A percentile compares a stretch with the other conserved stretches of the same genome.
phyloP scores from a whole-genome alignment of 1,140 invertebrate species.

The Eumaeus atala region DNA sequence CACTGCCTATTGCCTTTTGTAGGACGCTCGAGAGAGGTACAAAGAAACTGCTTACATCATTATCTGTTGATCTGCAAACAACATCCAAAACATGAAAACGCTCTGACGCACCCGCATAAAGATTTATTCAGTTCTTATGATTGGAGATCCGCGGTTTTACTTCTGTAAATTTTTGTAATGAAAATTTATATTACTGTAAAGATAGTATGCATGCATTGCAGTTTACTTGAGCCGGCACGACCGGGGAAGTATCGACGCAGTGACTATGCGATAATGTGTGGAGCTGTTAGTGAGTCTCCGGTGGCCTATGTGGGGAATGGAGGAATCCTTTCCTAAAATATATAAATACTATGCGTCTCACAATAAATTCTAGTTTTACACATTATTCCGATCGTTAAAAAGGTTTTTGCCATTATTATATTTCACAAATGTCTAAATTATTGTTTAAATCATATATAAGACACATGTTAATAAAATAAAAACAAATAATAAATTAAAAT shows the following conservation, averaged over 20 bases:
- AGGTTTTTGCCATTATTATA: too few relatives aligned
- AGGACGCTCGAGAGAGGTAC: background rate
- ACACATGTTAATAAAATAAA: too few relatives aligned
- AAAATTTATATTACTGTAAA: background rate
- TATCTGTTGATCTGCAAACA: background rate
- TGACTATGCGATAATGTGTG: too few relatives aligned
- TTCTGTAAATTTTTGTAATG: background rate
- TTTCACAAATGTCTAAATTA: too few relatives aligned
- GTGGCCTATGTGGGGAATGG: too few relatives aligned
- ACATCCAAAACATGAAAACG: slow-evolving; percentile 16
- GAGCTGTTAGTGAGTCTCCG: too few relatives aligned
- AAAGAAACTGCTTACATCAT: background rate
- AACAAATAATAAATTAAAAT: background rate
- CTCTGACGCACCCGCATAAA: slow-evolving; percentile 16
- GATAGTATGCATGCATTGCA: background rate
- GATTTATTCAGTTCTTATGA: background rate
- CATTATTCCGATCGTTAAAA: too few relatives aligned
- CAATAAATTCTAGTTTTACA: too few relatives aligned
- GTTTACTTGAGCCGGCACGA: background rate
- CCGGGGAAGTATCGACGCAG: background rate
- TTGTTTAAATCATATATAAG: too few relatives aligned
- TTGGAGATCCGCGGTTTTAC: slow-evolving; percentile 10
- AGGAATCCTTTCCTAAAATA: too few relatives aligned
- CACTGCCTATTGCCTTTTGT: background rate
- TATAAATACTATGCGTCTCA: too few relatives aligned